These are phyloP conservation scores for Empidonax alnorum DNA, from an alignment of 2,113 vertebrate genomes.

Conservation along the genomic window DNA sequence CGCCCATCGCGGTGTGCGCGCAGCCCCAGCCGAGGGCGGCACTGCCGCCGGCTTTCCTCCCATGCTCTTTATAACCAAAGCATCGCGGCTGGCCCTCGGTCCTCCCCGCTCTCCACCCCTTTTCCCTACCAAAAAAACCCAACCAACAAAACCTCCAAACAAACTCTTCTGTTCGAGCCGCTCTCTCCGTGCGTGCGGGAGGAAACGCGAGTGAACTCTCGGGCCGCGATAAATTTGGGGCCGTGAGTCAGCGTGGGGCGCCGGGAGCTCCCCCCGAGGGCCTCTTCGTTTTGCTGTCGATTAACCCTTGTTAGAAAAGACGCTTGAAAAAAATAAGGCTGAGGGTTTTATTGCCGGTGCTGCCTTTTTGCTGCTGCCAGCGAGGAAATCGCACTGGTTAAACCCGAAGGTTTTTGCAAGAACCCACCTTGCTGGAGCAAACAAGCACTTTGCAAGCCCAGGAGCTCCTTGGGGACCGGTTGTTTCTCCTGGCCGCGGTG, in stretches of 20 bases:
- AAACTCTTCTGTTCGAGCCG: neutral
- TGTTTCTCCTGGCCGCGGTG: neutral
- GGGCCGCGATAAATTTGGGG: neutral
- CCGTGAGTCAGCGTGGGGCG: conserved; percentile 19
- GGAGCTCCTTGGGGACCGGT: neutral
- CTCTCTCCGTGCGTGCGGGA: neutral
- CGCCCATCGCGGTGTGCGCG: conserved; percentile 25
- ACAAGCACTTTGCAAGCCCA: conserved; percentile 21
- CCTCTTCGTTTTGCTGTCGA: conserved; percentile 8
- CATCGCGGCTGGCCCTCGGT: neutral
- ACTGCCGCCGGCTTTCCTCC: conserved; percentile 13
- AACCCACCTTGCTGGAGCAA: conserved; percentile 29
- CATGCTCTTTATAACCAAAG: conserved; percentile 65
- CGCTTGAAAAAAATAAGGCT: neutral
- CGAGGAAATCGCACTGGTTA: neutral
- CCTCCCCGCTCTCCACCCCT: conserved; percentile 65
- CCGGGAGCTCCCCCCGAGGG: conserved; percentile 23
- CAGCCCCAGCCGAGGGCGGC: neutral
- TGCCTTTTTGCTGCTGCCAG: conserved; percentile 21
- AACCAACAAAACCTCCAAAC: neutral
- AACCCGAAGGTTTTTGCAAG: neutral
- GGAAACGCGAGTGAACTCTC: neutral
- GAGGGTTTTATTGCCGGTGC: neutral
- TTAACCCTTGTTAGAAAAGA: conserved; percentile 55
- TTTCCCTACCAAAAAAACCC: conserved; percentile 17